These are phyloP conservation scores for Hyperoodon ampullatus DNA, from an alignment of 2,113 vertebrate genomes.

Conservation along the genomic window DNA sequence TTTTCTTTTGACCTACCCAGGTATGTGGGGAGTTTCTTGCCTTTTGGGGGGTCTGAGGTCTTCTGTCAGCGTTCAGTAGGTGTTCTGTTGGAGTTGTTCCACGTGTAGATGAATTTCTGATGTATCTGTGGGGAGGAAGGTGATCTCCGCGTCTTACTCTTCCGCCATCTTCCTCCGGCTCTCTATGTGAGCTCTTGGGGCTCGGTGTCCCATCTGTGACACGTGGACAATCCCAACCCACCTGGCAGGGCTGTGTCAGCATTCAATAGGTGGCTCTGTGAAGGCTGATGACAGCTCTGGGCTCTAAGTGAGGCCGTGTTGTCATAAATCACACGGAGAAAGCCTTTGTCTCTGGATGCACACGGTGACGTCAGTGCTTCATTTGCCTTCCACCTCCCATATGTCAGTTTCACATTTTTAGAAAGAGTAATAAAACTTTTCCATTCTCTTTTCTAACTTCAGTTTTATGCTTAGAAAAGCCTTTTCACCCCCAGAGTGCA, in stretches of 20 bases:
- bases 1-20: too few species aligned
- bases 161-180: too few species aligned
- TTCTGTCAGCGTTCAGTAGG: too few species aligned
- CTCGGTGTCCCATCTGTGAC: accelerated
- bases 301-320: accelerated
- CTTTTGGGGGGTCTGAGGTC: too few species aligned
- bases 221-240: accelerated
- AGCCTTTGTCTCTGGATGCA: accelerated
- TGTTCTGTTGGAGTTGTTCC: too few species aligned
- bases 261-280: accelerated
- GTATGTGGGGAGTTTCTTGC: too few species aligned
- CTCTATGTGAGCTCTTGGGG: accelerated
- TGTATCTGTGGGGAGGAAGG: too few species aligned
- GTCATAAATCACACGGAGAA: accelerated
- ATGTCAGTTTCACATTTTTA: accelerated
- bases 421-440: accelerated
- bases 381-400: accelerated
- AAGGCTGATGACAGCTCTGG: accelerated
- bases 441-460: background rate
- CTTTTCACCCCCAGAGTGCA: background rate
- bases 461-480: background rate
- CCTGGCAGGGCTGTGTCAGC: background rate
- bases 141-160: too few species aligned
- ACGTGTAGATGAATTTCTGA: too few species aligned
- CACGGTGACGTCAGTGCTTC: accelerated